A percentile compares a stretch with the other conserved stretches of the same genome.
Conservation (phyloP, 2,113 vertebrate genomes). For the Ascaphus truei region DNA sequence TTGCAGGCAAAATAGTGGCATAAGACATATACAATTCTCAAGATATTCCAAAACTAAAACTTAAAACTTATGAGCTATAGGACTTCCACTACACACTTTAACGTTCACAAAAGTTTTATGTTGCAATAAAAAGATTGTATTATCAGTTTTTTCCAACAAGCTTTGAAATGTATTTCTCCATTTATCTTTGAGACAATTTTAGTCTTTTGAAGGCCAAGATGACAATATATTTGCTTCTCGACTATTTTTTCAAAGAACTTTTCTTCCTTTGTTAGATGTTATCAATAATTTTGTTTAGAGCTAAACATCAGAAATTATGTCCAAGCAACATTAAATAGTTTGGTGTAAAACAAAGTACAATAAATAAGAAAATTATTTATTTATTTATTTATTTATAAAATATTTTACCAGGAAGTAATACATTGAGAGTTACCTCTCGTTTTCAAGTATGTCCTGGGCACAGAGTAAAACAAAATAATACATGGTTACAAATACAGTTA, state of each 20-base stretch:
- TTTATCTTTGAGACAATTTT: conserved; percentile 32
- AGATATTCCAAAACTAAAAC: conserved; percentile 18
- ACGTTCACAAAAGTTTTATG: conserved; percentile 33
- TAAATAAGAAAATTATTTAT: too few species aligned
- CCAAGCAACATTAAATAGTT: too few species aligned
- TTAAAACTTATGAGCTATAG: conserved; percentile 33
- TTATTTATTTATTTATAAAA: too few species aligned
- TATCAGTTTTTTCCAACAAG: conserved; percentile 30
- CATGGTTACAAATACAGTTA: too few species aligned
- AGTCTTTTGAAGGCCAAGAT: conserved; percentile 23
- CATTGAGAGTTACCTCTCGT: too few species aligned
- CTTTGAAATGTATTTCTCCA: conserved; percentile 28
- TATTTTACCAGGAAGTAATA: too few species aligned
- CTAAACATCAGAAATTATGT: too few species aligned
- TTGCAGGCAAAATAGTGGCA: neutral
- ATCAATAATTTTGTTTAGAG: neutral
- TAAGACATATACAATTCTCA: conserved; percentile 17
- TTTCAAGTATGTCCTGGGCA: too few species aligned
- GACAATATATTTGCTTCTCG: neutral
- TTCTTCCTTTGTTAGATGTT: neutral
- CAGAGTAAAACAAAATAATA: too few species aligned
- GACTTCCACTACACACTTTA: conserved; percentile 18
- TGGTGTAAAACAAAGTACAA: too few species aligned
- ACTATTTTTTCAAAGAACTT: conserved; percentile 1
- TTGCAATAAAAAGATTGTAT: conserved; percentile 29